Evolutionary conservation across 2,797 vertebrate genomes (phyloP), one percentile per base, ranked within the genome.

Genomic region (Pangasius krempfi): DNA sequence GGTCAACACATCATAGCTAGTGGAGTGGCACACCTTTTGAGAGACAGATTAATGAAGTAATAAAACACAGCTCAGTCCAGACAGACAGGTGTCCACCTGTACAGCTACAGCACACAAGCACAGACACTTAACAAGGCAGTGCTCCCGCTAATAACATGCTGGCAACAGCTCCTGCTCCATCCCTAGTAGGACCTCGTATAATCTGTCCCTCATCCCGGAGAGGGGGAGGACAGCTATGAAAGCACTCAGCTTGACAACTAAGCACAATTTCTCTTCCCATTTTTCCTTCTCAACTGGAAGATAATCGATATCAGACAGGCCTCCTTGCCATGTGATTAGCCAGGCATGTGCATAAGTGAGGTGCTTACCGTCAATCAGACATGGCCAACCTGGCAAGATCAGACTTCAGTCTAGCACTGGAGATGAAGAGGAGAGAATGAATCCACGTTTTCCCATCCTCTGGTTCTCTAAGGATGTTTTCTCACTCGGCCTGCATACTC

Each of bases 121-220:
- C 92, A 93, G 92, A 92, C 89, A 86, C 92, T 92, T 95, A 94
- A 94, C 94, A 94, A 95, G 95, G 94, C 93, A 93, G 93, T 92
- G 91, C 86, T 88, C 93, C 80, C 88, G 91, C 94, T 94, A 95
- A 94, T 93, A 94, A 92, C 93, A 83, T 91, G 68, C 92, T 92
- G 94, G 93, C 93, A 93, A 87, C 87, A 90, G 93, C 92, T 93
- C 92, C 89, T 92, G 93, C 92, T 93, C 92, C 91, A 90, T 88
- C 90, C 92, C 93, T 95, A 92, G 93, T 52, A 8, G 85, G 40
- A 86, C 88, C 90, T 76, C 52, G 73, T 94, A 95, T 94, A 89
- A 95, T 94, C 95, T 94, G 91, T 92, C 89, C 93, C 86, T 87
- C 85, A 54, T 81, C 83, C 87, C 70, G 22, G 85, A 90, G 89